A percentile compares a stretch with the other conserved stretches of the same genome.
Conservation (phyloP, 1,140 invertebrate genomes). For the Pseudomyrmex sp. region DNA sequence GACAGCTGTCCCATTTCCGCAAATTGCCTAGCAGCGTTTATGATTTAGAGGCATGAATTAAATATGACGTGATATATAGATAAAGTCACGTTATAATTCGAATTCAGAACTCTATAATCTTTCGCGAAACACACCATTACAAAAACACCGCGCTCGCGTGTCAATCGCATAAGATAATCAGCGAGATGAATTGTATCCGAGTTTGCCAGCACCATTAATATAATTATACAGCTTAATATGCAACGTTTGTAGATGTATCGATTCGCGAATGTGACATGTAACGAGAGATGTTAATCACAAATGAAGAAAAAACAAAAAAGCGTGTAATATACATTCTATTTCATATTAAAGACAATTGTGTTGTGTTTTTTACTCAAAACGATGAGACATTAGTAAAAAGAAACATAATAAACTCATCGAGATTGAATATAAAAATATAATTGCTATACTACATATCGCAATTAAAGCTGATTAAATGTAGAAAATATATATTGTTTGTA, state of each 20-base stretch:
- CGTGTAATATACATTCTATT: neutral
- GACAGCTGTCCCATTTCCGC: constrained; percentile 71
- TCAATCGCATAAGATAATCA: constrained; percentile 27
- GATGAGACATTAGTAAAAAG: neutral
- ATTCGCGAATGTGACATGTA: neutral
- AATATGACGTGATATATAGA: constrained; percentile 29
- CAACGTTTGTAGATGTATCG: neutral
- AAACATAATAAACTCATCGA: neutral
- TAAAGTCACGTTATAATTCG: constrained; percentile 23
- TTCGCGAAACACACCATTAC: constrained; percentile 8
- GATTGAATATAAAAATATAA: neutral
- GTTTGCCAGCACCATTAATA: constrained; percentile 3
- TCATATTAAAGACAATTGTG: neutral
- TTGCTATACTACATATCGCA: neutral
- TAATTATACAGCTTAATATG: constrained; percentile 35
- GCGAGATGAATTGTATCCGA: constrained; percentile 15
- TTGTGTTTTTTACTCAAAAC: neutral
- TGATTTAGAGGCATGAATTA: constrained; percentile 54
- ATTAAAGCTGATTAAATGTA: neutral
- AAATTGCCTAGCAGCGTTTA: constrained; percentile 47
- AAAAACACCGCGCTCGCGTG: neutral
- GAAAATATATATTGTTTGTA: too few species aligned
- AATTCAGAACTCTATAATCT: constrained; percentile 6
- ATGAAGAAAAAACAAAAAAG: neutral
- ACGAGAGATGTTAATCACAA: neutral